Base-by-base conservation (phyloP, 2,113 vertebrate genomes). In the Coptodon bakossiorum region DNA sequence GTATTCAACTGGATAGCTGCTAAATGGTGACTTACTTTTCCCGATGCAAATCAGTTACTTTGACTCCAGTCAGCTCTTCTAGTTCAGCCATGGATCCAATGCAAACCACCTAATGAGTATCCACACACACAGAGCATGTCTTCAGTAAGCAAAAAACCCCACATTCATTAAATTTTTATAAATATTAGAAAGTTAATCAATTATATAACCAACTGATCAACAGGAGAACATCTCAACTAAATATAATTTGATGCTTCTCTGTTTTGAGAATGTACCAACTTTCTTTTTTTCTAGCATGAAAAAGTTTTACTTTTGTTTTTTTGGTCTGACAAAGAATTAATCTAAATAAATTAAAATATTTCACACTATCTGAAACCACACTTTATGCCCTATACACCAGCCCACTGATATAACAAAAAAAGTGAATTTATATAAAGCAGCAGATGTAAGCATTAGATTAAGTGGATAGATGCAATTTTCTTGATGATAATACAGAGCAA, bases 11-110 rank as follows among this genome's bases (percentile, higher is more conserved):
- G 52, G 63, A 12, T 36, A 57, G 29, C 31, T 40, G 88, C 82
- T 83, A 29, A 87, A 5, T 83, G 12, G 76, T 91, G 93, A 96
- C 96, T 93, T 82, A 99, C 99, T 96, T 99, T 93, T 99, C 99
- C 91, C 98, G 96, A 93, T 99, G 99, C 80, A 99, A 97, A 96
- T 99, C 99, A 1, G 97, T 96, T 81, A 98, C 87, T 96, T 97
- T 98, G 48, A 90, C 91, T 93, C 98, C 98, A 1, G 97, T 96
- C 36, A 99, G 94, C 81, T 98, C 97, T 92, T 99, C 98, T 93
- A 99, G 92, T 80, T 99, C 98, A 31, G 95, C 96, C 24, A 98
- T 11, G 36, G 99, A 99, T 8, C 98, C 98, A 53, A 99, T 14
- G 91, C 98, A 99, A 81, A 99, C 98, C 34, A 99, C 97, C 98